These are phyloP conservation scores for Pelmatolapia mariae DNA, from an alignment of 2,113 vertebrate genomes.

Conservation along the genomic window DNA sequence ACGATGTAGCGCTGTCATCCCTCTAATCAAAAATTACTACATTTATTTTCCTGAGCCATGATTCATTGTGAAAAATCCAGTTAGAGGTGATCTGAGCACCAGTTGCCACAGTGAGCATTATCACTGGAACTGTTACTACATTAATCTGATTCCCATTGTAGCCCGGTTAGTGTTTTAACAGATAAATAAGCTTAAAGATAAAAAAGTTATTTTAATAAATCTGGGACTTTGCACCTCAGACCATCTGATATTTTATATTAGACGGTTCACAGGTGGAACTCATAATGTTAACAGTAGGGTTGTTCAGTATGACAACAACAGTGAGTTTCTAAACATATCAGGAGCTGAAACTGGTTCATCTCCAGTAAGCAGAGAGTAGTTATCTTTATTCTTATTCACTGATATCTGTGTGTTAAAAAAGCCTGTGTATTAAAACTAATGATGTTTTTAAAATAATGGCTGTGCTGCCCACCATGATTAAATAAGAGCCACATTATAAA, in stretches of 20 bases:
- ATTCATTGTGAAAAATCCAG: neutral
- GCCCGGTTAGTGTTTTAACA: accelerated
- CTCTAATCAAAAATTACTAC: neutral
- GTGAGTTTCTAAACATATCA: neutral
- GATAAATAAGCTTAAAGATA: neutral
- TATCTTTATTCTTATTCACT: neutral
- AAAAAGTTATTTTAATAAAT: neutral
- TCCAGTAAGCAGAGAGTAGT: neutral
- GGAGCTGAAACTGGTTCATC: neutral
- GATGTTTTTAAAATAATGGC: neutral
- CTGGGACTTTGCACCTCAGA: neutral
- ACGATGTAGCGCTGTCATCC: neutral
- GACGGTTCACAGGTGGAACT: neutral
- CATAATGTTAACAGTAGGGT: neutral
- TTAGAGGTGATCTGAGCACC: neutral
- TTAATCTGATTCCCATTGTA: neutral
- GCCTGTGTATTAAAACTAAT: neutral
- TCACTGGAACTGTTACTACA: neutral
- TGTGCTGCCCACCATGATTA: neutral
- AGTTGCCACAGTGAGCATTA: neutral
- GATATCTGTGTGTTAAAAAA: neutral
- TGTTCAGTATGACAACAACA: neutral
- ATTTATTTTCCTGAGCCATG: neutral
- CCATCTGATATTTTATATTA: neutral
- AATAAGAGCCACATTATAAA: neutral